These are phyloP conservation scores for Corythornis vintsioides DNA, from an alignment of 2,113 vertebrate species.

Conservation along the genomic window DNA sequence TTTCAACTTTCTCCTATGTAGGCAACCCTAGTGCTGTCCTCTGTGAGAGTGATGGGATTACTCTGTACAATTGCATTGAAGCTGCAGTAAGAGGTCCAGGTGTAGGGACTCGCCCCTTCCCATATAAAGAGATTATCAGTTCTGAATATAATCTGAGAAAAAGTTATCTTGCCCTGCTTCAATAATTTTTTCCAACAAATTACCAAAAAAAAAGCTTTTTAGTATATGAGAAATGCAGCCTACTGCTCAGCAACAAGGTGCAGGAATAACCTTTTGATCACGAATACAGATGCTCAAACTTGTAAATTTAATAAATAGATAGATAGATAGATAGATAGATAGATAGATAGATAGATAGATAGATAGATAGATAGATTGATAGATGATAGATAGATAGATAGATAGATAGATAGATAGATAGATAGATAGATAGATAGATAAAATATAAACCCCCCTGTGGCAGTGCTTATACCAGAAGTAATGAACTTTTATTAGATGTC, in stretches of 20 bases:
- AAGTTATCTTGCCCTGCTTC: conserved; percentile 74
- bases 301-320: conserved; percentile 87
- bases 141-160: conserved; percentile 80
- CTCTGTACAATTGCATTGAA: conserved; percentile 47
- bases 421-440: too few relatives aligned
- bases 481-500: conserved; percentile 91
- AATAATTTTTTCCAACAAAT: conserved; percentile 74
- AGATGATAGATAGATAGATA: too few relatives aligned
- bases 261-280: conserved; percentile 80
- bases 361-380: too few relatives aligned
- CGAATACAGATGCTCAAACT: conserved; percentile 68
- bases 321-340: too few relatives aligned
- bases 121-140: conserved; percentile 84
- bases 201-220: conserved; percentile 85
- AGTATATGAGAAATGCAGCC: conserved; percentile 76
- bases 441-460: not conserved
- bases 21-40: conserved; percentile 4
- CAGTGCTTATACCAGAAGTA: conserved; percentile 82
- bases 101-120: conserved; percentile 68
- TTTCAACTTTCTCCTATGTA: not conserved
- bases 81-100: conserved; percentile 63
- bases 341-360: too few relatives aligned
- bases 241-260: conserved; percentile 58
- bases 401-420: too few relatives aligned
- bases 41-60: conserved; percentile 75